A percentile compares a stretch with the other conserved stretches of the same genome.
Conservation (phyloP, 30 jellyfish, hydroid and myxozoan genomes). For the Aurelia sp. region DNA sequence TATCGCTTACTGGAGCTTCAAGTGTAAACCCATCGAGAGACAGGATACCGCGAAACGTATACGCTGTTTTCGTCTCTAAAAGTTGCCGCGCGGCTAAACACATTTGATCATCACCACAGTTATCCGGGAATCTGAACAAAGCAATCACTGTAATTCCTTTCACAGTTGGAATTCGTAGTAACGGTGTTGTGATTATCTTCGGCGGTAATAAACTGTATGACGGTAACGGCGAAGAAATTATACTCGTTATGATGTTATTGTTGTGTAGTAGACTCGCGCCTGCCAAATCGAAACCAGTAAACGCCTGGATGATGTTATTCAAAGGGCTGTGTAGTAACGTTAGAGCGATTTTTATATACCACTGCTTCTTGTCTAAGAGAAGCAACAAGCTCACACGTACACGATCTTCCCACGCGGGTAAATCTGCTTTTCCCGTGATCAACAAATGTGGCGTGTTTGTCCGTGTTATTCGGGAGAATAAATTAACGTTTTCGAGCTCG, state of each 20-base stretch:
- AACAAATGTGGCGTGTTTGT: slow-evolving; percentile 90
- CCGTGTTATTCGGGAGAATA: slow-evolving; percentile 90
- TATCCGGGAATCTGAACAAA: slow-evolving; percentile 90
- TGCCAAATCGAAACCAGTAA: slow-evolving; percentile 88
- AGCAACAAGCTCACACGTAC: slow-evolving; percentile 82
- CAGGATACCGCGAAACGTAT: slow-evolving; percentile 85
- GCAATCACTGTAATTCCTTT: slow-evolving; percentile 83
- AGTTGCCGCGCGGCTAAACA: slow-evolving; percentile 82
- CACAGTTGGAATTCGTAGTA: slow-evolving; percentile 88
- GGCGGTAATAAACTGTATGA: slow-evolving; percentile 88
- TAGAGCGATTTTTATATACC: slow-evolving; percentile 92
- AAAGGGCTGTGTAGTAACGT: slow-evolving; percentile 88
- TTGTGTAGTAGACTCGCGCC: slow-evolving; percentile 87
- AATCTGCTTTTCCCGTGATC: slow-evolving; percentile 84
- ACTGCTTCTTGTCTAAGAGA: slow-evolving; percentile 61
- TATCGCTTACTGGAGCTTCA: slow-evolving; percentile 71
- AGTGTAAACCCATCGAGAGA: slow-evolving; percentile 77
- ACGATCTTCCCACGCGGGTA: slow-evolving; percentile 93
- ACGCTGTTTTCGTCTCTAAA: slow-evolving; percentile 64
- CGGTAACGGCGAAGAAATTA: slow-evolving; percentile 89
- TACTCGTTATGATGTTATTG: slow-evolving; percentile 87
- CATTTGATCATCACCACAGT: slow-evolving; percentile 97
- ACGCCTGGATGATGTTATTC: slow-evolving; percentile 92
- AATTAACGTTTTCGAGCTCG: slow-evolving; percentile 69
- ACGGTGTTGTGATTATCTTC: slow-evolving; percentile 95